phyloP scores from a whole-genome alignment of 37 sponge, comb jelly and placozoan species.

The Corticium candelabrum region DNA sequence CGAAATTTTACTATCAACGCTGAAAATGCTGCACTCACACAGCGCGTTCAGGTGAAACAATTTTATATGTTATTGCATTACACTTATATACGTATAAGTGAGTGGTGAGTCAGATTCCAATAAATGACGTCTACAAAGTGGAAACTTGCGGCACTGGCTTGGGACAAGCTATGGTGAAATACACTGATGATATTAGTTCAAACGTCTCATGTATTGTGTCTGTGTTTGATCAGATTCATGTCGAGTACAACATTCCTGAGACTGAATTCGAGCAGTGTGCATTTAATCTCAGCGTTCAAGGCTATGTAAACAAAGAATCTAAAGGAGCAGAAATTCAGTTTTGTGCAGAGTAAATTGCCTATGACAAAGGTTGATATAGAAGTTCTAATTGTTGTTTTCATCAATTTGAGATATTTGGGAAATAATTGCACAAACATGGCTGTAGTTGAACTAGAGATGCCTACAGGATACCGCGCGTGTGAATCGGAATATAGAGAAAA shows the following conservation, averaged over 20 bases:
- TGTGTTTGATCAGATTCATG: background rate
- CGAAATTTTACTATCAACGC: too few species aligned
- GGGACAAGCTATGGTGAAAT: too few species aligned
- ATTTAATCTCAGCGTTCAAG: background rate
- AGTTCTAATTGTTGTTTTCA: background rate
- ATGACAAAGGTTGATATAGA: background rate
- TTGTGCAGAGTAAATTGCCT: background rate
- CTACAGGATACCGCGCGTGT: background rate
- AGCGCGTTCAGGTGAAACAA: background rate
- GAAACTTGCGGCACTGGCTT: background rate
- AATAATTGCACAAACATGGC: background rate
- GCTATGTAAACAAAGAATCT: background rate
- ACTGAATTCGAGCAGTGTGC: background rate
- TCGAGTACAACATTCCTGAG: background rate
- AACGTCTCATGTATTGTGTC: background rate
- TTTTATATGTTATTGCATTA: background rate
- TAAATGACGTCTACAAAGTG: background rate
- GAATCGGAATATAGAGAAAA: background rate
- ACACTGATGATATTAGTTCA: too few species aligned
- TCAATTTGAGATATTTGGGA: background rate
- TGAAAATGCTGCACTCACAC: too few species aligned
- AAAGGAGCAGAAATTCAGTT: background rate
- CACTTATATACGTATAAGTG: too few species aligned
- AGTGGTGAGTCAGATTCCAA: background rate
- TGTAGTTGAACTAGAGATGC: background rate